phyloP scores from a whole-genome alignment of 2,797 vertebrate species.

The Threskiornis aethiopicus region DNA sequence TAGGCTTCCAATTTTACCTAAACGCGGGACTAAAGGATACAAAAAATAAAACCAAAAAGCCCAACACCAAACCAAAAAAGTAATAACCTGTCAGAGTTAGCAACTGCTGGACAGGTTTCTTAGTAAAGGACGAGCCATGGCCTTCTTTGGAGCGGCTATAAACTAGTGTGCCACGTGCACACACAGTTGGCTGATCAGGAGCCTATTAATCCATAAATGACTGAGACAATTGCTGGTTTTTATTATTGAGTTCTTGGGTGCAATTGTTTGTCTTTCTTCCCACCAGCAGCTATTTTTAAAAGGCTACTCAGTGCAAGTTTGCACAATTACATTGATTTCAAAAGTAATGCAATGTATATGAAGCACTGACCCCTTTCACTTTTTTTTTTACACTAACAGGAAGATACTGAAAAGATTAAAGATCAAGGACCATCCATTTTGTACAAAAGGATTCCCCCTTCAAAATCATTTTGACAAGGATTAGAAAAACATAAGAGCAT shows the following conservation, averaged over 20 bases:
- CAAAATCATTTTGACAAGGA: neutral
- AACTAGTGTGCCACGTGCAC: accelerated
- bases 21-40: neutral
- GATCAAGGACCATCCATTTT: neutral
- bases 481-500: neutral
- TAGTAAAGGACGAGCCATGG: neutral
- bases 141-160: neutral
- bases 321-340: neutral
- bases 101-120: neutral
- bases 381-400: neutral
- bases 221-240: neutral
- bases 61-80: neutral
- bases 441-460: neutral
- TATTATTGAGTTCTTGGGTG: neutral
- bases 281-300: neutral
- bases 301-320: neutral
- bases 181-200: neutral
- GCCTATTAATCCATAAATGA: neutral
- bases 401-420: neutral
- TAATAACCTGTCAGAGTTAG: neutral
- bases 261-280: neutral
- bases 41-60: neutral
- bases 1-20: neutral
- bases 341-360: neutral
- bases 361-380: neutral